Evolutionary conservation across 2,113 vertebrate species (phyloP), one percentile per base, ranked within the genome.

Genomic region (Panthera leo): DNA sequence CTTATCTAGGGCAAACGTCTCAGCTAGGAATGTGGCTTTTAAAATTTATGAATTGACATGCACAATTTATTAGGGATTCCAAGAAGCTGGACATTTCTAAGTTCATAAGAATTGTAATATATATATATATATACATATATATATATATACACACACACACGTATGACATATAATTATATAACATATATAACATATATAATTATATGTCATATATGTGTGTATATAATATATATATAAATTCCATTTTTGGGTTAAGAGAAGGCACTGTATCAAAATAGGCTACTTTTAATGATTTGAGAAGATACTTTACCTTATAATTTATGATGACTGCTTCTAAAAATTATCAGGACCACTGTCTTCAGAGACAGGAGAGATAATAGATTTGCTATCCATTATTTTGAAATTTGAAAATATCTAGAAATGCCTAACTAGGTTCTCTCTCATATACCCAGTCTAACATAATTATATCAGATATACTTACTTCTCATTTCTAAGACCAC

Each of bases 401-500:
- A 90, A 95, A 45, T 85, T 82, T 85, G 23, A 63, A 93, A 95
- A 93, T 70, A 84, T 65, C 73, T 95, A 13, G 78, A 91, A 93
- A 67, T 93, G 5, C 68, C 27, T 96, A 51, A 14, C 34, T 80
- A 76, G n/a, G 34, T 76, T 91, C 51, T 79, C 11, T 78, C 25
- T 97, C 71, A 78, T 7, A 23, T 71, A 39, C 3, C 45, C 19
- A 83, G 31, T 93, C 70, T 93, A 80, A 87, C 1, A 0, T 7
- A 21, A 63, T 83, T 71, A 36, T 4, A 68, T 31, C 63, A 70
- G 25, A 61, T 36, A 55, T 10, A 86, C 25, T 8, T 55, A 61
- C 27, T 95, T 80, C 53, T 97, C 19, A 16, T 58, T 34, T 65
- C 2, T 61, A 53, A 89, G 73, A 91, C 15, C 1, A 53, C 14